Conservation (phyloP, 2,797 vertebrate species). For the Alectoris magna region DNA sequence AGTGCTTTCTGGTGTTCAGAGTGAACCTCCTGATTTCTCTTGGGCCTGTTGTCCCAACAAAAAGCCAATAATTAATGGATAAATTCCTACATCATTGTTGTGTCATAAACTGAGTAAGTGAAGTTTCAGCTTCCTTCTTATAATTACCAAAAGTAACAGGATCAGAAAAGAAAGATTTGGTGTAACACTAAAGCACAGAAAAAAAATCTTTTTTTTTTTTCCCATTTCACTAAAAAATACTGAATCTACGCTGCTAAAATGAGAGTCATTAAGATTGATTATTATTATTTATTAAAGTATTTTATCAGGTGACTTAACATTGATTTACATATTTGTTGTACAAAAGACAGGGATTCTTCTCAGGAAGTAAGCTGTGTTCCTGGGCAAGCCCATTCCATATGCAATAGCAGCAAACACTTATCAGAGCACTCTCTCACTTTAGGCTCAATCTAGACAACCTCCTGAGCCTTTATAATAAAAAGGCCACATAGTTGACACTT, state of each 20-base stretch:
- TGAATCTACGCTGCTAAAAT: neutral
- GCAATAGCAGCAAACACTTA: neutral
- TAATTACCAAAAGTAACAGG: neutral
- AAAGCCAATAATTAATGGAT: neutral
- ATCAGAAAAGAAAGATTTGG: neutral
- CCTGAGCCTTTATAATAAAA: neutral
- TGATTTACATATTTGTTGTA: neutral
- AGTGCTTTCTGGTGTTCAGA: neutral
- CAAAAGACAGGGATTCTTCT: neutral
- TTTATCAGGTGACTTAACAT: neutral
- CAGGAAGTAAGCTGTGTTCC: neutral
- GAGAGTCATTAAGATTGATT: neutral
- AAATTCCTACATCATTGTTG: neutral
- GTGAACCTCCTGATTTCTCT: neutral
- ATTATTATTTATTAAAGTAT: neutral
- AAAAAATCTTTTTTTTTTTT: neutral
- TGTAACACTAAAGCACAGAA: neutral
- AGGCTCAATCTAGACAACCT: neutral
- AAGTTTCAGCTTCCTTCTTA: neutral
- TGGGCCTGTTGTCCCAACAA: neutral
- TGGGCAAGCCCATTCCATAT: neutral
- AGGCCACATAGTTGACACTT: neutral
- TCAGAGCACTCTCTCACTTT: neutral
- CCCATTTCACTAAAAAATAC: neutral
- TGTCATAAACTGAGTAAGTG: neutral